A percentile compares a stretch with the other conserved stretches of the same genome.
Conservation (phyloP, 2,797 vertebrate genomes). For the Anguilla obscura region DNA sequence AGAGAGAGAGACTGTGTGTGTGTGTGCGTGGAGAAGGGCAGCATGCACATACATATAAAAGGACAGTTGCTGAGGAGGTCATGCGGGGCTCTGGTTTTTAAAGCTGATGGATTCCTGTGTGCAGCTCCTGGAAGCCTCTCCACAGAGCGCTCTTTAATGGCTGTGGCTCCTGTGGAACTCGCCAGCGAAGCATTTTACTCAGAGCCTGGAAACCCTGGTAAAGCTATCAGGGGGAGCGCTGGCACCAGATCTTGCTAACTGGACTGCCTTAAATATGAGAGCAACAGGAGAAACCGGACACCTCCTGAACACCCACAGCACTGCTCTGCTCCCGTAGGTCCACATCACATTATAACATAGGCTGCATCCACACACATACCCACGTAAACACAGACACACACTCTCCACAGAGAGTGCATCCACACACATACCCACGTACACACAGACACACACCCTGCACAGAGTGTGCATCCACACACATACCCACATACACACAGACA, state of each 20-base stretch:
- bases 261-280: slow-evolving; percentile 39
- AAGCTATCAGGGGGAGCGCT: slow-evolving; percentile 43
- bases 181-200: slow-evolving; percentile 26
- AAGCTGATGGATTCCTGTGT: background rate
- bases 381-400: background rate
- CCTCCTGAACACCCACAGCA: background rate
- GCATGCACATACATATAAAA: background rate
- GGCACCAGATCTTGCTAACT: slow-evolving; percentile 31
- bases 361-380: too few relatives aligned
- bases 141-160: slow-evolving; percentile 39
- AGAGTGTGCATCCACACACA: too few relatives aligned
- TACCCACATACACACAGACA: background rate
- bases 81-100: background rate
- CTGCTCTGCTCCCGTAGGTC: background rate
- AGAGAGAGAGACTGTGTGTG: background rate
- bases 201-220: slow-evolving; percentile 32
- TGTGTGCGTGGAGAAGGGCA: background rate
- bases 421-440: too few relatives aligned
- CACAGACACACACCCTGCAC: background rate
- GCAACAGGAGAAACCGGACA: slow-evolving; percentile 28
- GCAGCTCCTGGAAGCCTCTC: slow-evolving; percentile 13
- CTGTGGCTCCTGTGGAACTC: slow-evolving; percentile 31
- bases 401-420: too few relatives aligned
- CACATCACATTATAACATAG: background rate
- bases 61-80: background rate